phyloP scores from a whole-genome alignment of 2,113 vertebrate species.

The Notothenia coriiceps region DNA sequence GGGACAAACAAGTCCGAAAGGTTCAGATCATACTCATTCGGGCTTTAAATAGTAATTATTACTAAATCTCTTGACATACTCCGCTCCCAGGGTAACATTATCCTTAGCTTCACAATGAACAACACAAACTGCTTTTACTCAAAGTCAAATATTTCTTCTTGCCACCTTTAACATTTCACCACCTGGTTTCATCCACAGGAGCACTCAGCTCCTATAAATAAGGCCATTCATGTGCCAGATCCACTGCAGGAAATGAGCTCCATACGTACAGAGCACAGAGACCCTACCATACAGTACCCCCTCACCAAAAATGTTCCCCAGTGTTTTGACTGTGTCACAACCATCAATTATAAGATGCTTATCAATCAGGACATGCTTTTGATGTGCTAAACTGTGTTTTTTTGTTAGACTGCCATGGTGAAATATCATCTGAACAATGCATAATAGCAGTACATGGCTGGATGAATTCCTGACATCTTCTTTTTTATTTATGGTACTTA shows the following conservation, averaged over 20 bases:
- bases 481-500: slow-evolving; percentile 9
- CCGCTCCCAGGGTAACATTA: not conserved
- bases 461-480: not conserved
- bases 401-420: not conserved
- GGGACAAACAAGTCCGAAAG: not conserved
- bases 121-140: slow-evolving; percentile 12
- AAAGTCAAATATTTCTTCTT: slow-evolving; percentile 20
- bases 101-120: not conserved
- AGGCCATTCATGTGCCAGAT: slow-evolving; percentile 64
- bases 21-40: not conserved
- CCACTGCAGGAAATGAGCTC: slow-evolving; percentile 75
- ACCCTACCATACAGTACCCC: slow-evolving; percentile 53
- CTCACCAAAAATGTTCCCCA: slow-evolving; percentile 41
- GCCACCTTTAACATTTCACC: slow-evolving; percentile 26
- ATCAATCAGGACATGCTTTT: slow-evolving; percentile 34
- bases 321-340: slow-evolving; percentile 56
- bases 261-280: slow-evolving; percentile 51
- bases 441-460: not conserved
- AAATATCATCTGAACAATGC: slow-evolving; percentile 15
- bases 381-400: slow-evolving; percentile 26
- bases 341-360: slow-evolving; percentile 41
- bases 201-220: slow-evolving; percentile 53
- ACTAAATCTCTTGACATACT: not conserved
- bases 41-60: not conserved
- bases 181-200: slow-evolving; percentile 52